A percentile compares a stretch with the other conserved stretches of the same genome.
Evolutionary conservation across 2,113 vertebrate genomes (phyloP).

Genomic region (Perccottus glenii): DNA sequence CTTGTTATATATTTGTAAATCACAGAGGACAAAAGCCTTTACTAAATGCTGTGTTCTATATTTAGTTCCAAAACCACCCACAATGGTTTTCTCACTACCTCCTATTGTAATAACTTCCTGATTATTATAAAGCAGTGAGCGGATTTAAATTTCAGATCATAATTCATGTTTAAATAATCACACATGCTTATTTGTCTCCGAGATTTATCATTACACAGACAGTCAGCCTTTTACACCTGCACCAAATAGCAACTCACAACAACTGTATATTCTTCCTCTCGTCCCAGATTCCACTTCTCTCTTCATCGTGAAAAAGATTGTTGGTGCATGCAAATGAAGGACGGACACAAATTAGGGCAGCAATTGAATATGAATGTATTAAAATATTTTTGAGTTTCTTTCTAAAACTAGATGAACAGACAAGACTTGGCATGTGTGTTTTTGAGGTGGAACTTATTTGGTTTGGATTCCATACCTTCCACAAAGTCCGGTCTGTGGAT

Average conservation of each 20-base stretch:
- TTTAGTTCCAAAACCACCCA: conserved; percentile 10
- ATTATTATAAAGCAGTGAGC: not conserved
- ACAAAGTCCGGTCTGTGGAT: conserved; percentile 2
- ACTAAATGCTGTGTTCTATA: conserved; percentile 34
- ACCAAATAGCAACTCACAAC: not conserved
- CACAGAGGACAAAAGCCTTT: conserved; percentile 22
- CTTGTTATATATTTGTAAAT: conserved; percentile 16
- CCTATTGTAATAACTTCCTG: conserved; percentile 13
- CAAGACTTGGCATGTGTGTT: not conserved
- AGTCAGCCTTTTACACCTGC: conserved; percentile 5
- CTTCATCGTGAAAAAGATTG: conserved; percentile 17
- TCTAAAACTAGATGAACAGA: not conserved
- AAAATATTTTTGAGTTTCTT: not conserved
- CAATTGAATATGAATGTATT: conserved; percentile 11
- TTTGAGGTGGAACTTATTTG: not conserved
- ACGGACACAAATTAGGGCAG: conserved; percentile 36
- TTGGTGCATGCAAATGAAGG: conserved; percentile 40
- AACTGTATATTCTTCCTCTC: conserved; percentile 7
- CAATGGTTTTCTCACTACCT: not conserved
- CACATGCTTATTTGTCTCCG: not conserved
- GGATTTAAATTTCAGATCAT: not conserved
- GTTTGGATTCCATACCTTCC: conserved; percentile 1
- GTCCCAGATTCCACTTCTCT: conserved; percentile 41
- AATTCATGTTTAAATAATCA: conserved; percentile 14
- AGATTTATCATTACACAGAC: not conserved